These are phyloP conservation scores for Diceros bicornis DNA, from an alignment of 2,797 vertebrate species.

Conservation along the genomic window DNA sequence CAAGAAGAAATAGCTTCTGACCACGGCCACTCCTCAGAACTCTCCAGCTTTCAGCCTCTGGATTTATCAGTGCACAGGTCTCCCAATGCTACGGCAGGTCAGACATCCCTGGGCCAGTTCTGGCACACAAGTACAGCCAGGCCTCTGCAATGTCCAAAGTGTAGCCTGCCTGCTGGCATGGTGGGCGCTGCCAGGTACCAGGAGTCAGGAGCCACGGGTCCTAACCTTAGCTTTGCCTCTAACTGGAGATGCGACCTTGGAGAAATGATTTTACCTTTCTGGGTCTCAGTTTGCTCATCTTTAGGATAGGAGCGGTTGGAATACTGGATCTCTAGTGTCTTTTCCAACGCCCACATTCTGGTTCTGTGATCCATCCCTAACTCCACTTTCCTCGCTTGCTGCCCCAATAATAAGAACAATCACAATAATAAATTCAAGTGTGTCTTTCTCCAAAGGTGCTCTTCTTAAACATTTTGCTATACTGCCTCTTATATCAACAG, in stretches of 20 bases:
- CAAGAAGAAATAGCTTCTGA: not conserved
- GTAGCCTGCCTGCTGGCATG: accelerated
- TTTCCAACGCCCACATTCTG: not conserved
- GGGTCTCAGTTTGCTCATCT: not conserved
- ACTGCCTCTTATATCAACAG: not conserved
- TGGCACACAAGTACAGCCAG: too few relatives aligned
- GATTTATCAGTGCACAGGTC: not conserved
- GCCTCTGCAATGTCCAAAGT: not conserved
- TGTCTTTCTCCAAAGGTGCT: not conserved
- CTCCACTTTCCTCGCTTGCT: not conserved
- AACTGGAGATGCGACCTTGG: not conserved
- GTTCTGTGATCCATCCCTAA: not conserved
- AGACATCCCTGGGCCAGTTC: not conserved
- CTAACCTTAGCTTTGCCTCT: not conserved
- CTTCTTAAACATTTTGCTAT: not conserved
- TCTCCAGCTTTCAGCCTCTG: not conserved
- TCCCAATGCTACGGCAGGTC: too few relatives aligned
- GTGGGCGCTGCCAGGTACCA: accelerated
- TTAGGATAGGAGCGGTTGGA: not conserved
- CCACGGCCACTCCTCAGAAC: accelerated
- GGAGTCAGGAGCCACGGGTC: not conserved
- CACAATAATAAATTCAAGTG: not conserved
- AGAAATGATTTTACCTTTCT: not conserved
- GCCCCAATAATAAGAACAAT: not conserved
- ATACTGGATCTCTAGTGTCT: not conserved